Base-by-base conservation (phyloP, 2,888 invertebrate species). In the Epinotia demarniana region DNA sequence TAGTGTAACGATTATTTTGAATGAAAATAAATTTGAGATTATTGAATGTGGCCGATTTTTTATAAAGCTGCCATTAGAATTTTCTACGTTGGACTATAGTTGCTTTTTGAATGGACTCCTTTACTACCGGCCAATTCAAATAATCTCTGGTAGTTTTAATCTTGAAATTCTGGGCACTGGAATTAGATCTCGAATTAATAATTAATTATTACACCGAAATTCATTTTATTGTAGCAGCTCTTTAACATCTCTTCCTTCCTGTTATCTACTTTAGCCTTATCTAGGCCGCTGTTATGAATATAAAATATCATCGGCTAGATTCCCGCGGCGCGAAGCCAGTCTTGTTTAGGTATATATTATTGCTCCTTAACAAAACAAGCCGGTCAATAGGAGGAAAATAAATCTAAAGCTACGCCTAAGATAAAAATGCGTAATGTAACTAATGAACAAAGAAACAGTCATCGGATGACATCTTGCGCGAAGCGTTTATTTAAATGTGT, bases 401-500 rank as follows among this genome's bases (percentile, higher is more conserved):
- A 58, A 60, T 60, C 57, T 58, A n/a, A 23, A 68, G 23, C 63
- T 39, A 64, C 12, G 18, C n/a, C 19, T 57, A 4, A 64, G 63
- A 57, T 53, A 66, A 53, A 66, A 60, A 57, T 55, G 18, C 27
- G 58, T 64, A 66, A 72, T 33, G 60, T 60, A 60, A 27, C 49
- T 64, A 60, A 72, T 19, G 66, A 67, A 67, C 72, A 73, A 73
- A 73, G 72, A 67, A 33, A 33, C 66, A 57, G 72, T 72, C 71
- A 66, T 66, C 33, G 19, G 46, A 49, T 55, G 66, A 57, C 63
- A 72, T 60, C 39, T 33, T 60, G 46, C 72, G 53, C n/a, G 16
- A 49, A 27, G 66, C 9, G 61, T 49, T 73, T 73, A 58, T 73
- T 73, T 43, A 61, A 49, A 43, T 53, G 61, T 53, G 33, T 53